Conservation (phyloP, 1,140 invertebrate species). For the Trichogramma pretiosum region DNA sequence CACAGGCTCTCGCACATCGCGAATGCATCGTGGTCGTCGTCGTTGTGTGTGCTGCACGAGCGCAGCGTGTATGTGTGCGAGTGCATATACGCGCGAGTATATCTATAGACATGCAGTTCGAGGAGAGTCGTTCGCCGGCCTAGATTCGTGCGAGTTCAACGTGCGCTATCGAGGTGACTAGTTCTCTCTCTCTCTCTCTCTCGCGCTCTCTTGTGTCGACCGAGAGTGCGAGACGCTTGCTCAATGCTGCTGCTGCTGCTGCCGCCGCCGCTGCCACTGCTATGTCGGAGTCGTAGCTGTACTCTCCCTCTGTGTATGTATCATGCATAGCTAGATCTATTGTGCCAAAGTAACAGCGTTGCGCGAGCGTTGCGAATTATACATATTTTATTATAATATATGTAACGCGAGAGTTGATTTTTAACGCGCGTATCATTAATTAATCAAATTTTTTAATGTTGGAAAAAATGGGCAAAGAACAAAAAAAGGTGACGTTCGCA, state of each 20-base stretch:
- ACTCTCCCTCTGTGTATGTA: background rate
- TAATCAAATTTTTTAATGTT: too few relatives aligned
- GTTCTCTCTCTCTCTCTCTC: slow-evolving; percentile 18
- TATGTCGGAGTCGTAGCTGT: background rate
- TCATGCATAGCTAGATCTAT: background rate
- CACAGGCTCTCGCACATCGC: too few relatives aligned
- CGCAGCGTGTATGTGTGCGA: slow-evolving; percentile 7
- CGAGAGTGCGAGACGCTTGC: background rate
- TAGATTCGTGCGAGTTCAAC: slow-evolving; percentile 46
- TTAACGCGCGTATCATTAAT: too few relatives aligned
- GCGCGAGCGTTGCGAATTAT: background rate
- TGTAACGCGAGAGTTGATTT: too few relatives aligned
- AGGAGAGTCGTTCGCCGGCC: slow-evolving; percentile 24
- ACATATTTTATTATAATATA: too few relatives aligned
- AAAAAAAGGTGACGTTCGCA: too few relatives aligned
- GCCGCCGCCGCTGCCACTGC: too few relatives aligned
- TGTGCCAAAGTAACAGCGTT: background rate
- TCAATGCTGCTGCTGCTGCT: background rate
- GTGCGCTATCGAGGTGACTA: slow-evolving; percentile 47
- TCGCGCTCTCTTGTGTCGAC: background rate
- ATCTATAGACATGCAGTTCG: slow-evolving; percentile 16
- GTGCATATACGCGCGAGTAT: slow-evolving; percentile 1
- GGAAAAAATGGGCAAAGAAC: too few relatives aligned
- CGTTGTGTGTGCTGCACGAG: slow-evolving; percentile 12
- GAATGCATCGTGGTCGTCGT: background rate